Conservation (phyloP, 2,797 vertebrate species). For the Bovichtus diacanthus region DNA sequence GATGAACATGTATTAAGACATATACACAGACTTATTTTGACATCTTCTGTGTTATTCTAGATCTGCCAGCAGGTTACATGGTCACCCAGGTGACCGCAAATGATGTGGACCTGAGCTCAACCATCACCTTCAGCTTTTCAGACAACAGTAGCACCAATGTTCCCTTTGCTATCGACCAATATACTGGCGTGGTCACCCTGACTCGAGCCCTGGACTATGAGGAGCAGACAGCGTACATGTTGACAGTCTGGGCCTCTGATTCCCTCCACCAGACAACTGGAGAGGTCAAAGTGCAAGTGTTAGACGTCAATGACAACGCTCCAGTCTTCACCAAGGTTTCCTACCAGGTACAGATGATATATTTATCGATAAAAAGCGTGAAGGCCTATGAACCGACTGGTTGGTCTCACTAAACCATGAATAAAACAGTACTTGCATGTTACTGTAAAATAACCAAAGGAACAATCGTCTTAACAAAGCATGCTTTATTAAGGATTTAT, state of each 20-base stretch:
- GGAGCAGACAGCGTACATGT: constrained; percentile 78
- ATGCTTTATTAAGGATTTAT: background rate
- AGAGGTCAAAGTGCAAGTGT: constrained; percentile 83
- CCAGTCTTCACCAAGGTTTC: constrained; percentile 89
- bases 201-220: constrained; percentile 89
- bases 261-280: constrained; percentile 87
- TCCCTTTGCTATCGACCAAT: constrained; percentile 88
- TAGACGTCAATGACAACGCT: constrained; percentile 93
- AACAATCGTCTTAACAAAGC: background rate
- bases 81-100: constrained; percentile 88
- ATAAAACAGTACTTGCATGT: background rate
- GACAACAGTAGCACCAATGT: constrained; percentile 76
- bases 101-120: constrained; percentile 89
- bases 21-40: background rate
- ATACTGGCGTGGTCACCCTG: constrained; percentile 87
- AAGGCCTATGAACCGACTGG: background rate
- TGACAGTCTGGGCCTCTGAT: constrained; percentile 89
- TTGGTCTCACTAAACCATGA: background rate
- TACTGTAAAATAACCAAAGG: background rate
- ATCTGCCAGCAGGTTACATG: constrained; percentile 87
- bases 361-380: background rate
- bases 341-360: constrained; percentile 89
- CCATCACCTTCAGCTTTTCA: constrained; percentile 88
- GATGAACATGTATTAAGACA: background rate
- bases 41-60: constrained; percentile 74